A percentile compares a stretch with the other conserved stretches of the same genome.
phyloP scores from a whole-genome alignment of 2,113 vertebrate species.

The Gnathonemus echidnorhynchus region DNA sequence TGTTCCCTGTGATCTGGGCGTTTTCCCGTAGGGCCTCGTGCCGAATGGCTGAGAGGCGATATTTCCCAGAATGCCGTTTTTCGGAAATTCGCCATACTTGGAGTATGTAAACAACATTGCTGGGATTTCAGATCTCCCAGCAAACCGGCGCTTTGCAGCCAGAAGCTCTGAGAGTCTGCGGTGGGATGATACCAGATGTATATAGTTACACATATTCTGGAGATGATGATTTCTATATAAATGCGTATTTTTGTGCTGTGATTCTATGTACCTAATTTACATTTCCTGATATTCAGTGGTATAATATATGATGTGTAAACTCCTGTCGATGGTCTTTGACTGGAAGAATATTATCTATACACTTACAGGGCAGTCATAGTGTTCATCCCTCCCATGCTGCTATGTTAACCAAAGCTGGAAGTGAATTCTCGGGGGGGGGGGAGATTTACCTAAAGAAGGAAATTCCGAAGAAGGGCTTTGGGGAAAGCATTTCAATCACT shows the following conservation, averaged over 20 bases:
- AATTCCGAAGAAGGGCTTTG: neutral
- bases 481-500: neutral
- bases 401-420: neutral
- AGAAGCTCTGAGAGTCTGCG: neutral
- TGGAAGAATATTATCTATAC: neutral
- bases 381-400: neutral
- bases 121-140: neutral
- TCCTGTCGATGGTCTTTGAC: neutral
- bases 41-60: neutral
- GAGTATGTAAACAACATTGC: neutral
- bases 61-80: neutral
- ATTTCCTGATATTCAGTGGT: neutral
- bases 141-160: neutral
- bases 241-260: neutral
- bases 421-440: neutral
- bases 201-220: neutral
- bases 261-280: neutral
- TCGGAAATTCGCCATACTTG: neutral
- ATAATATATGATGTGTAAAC: neutral
- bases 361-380: neutral
- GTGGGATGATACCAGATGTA: neutral
- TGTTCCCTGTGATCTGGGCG: neutral
- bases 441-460: neutral
- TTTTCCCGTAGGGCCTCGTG: neutral
- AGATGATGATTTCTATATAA: neutral